phyloP scores from a whole-genome alignment of 2,113 vertebrate genomes.

The Hemicordylus capensis region DNA sequence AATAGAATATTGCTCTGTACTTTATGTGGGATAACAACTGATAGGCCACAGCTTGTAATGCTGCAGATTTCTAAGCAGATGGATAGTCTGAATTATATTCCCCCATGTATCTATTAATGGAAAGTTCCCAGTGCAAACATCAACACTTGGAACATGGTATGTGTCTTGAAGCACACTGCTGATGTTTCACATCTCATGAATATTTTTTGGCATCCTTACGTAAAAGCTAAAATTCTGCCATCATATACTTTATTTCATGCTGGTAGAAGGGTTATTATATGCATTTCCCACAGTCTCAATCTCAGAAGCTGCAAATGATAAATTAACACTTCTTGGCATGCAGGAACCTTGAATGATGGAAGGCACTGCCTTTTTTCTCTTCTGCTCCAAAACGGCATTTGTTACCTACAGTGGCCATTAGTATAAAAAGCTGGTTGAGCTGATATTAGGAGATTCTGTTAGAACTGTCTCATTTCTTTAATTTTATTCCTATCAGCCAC shows the following conservation, averaged over 20 bases:
- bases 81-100: slow-evolving; percentile 34
- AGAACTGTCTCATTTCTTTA: neutral
- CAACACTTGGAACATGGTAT: slow-evolving; percentile 14
- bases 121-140: slow-evolving; percentile 54
- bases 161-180: slow-evolving; percentile 53
- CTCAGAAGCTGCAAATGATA: neutral
- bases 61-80: slow-evolving; percentile 48
- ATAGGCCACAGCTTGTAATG: slow-evolving; percentile 43
- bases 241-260: slow-evolving; percentile 36
- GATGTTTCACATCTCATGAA: slow-evolving; percentile 57
- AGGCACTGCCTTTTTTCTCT: neutral
- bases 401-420: neutral
- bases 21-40: slow-evolving; percentile 41
- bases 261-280: slow-evolving; percentile 32
- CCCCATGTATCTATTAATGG: slow-evolving; percentile 46
- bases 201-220: slow-evolving; percentile 51
- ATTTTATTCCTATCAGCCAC: neutral
- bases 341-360: neutral
- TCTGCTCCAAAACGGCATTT: neutral
- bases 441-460: neutral
- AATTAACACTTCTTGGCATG: slow-evolving; percentile 2
- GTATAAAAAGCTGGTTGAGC: neutral
- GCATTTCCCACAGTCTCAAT: slow-evolving; percentile 39
- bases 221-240: slow-evolving; percentile 33
- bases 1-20: slow-evolving; percentile 16